phyloP scores from a whole-genome alignment of 1,140 invertebrate species.

The Lutraria rhynchaena region DNA sequence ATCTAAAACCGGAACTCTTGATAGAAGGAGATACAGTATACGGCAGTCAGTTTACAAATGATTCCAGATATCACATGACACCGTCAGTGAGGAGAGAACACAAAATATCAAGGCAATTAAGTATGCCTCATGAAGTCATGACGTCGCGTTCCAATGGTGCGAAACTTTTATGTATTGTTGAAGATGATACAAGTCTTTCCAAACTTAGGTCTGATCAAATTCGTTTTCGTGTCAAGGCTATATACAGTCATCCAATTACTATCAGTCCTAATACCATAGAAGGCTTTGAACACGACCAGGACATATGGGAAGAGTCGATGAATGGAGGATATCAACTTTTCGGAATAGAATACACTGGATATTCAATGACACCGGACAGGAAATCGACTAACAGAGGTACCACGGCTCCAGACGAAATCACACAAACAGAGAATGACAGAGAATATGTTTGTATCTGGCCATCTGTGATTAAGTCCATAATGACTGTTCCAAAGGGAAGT shows the following conservation, averaged over 20 bases:
- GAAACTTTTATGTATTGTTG: not conserved
- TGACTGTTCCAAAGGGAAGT: slow-evolving; percentile 9
- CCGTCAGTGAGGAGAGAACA: not conserved
- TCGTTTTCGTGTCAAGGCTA: not conserved
- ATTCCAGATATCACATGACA: not conserved
- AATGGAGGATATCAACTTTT: not conserved
- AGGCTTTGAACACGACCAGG: not conserved
- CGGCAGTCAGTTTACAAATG: slow-evolving; percentile 3
- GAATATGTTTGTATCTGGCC: slow-evolving; percentile 11
- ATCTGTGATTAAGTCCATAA: not conserved
- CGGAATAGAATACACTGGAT: slow-evolving; percentile 21
- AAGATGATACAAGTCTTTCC: not conserved
- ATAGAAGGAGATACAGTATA: not conserved
- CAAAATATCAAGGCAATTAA: not conserved
- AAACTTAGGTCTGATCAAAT: not conserved
- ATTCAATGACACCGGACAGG: too few species aligned
- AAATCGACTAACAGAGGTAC: not conserved
- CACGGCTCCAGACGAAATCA: not conserved
- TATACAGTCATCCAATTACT: not conserved
- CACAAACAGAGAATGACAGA: not conserved
- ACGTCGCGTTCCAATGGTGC: not conserved
- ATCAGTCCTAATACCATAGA: not conserved
- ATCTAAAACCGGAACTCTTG: not conserved
- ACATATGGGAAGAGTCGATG: not conserved
- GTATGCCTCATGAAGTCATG: not conserved